phyloP scores from a whole-genome alignment of 2,888 invertebrate genomes.

The Cremastinae sp. region DNA sequence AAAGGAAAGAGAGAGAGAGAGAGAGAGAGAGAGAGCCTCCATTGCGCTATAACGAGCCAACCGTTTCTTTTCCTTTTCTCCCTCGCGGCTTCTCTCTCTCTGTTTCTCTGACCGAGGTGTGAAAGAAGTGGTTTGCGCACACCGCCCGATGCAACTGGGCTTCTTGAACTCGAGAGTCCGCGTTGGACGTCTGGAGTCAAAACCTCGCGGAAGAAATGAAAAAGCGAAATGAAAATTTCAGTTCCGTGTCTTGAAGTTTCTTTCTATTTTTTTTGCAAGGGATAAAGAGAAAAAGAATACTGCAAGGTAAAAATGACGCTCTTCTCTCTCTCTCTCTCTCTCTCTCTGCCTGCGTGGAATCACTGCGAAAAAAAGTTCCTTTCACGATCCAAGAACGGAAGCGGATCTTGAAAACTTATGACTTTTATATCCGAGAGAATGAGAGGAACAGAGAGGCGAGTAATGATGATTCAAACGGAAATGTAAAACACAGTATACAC shows the following conservation, averaged over 20 bases:
- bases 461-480: conserved; percentile 31
- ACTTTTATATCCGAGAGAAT: not conserved
- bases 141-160: not conserved
- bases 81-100: not conserved
- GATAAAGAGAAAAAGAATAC: too few relatives aligned
- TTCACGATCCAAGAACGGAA: not conserved
- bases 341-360: not conserved
- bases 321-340: not conserved
- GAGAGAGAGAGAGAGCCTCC: conserved; percentile 43
- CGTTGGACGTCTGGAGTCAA: conserved; percentile 31
- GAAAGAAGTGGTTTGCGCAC: conserved; percentile 48
- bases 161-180: conserved; percentile 33
- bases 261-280: not conserved
- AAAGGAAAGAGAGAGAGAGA: conserved; percentile 32
- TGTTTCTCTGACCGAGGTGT: conserved; percentile 47
- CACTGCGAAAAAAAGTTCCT: not conserved
- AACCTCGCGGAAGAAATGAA: conserved; percentile 30
- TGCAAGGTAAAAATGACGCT: too few relatives aligned
- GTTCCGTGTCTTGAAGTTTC: conserved; percentile 39
- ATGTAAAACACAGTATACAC: conserved; percentile 12
- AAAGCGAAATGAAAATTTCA: conserved; percentile 43
- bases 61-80: conserved; percentile 18
- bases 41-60: conserved; percentile 53
- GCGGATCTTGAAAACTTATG: not conserved
- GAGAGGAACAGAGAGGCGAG: not conserved